Percentiles rank a stretch among this genome's conserved stretches.
These are phyloP conservation scores for Caenorhabditis panamensis DNA, from an alignment of 2,888 invertebrate species.

Conservation along the genomic window DNA sequence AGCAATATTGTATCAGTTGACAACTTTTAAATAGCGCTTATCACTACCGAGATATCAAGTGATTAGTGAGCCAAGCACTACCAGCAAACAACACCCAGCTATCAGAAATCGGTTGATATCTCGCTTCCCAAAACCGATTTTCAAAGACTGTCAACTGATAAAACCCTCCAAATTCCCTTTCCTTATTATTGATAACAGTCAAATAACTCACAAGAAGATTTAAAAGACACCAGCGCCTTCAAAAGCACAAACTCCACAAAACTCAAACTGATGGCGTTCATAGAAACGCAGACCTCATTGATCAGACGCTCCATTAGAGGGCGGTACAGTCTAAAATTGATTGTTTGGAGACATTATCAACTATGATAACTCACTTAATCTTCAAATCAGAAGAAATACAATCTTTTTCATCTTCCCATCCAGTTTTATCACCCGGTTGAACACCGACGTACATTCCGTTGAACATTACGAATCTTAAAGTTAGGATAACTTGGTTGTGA, in stretches of 20 bases:
- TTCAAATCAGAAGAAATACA: conserved; percentile 69
- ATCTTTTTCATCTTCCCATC: conserved; percentile 71
- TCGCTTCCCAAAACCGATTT: too few species aligned
- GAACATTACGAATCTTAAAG: conserved; percentile 72
- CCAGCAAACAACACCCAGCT: too few species aligned
- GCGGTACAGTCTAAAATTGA: conserved; percentile 68
- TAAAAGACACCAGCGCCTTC: conserved; percentile 71
- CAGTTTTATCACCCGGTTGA: conserved; percentile 61
- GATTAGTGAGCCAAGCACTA: too few species aligned
- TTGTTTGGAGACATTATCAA: background rate
- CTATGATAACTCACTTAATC: conserved; percentile 50
- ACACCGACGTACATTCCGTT: conserved; percentile 71
- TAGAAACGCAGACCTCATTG: conserved; percentile 67
- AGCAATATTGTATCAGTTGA: too few species aligned
- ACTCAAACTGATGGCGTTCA: conserved; percentile 64
- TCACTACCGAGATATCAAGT: too few species aligned
- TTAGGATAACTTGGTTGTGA: too few species aligned
- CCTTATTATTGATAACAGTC: too few species aligned
- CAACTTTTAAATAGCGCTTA: too few species aligned
- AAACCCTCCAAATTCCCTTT: too few species aligned
- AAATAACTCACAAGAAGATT: conserved; percentile 60
- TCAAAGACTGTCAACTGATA: background rate
- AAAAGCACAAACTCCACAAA: conserved; percentile 68
- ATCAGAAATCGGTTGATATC: too few species aligned
- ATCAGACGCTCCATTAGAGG: conserved; percentile 68